Evolutionary conservation across 2,888 invertebrate genomes (phyloP), one percentile per base, ranked within the genome.

Genomic region (Cremastinae sp.): DNA sequence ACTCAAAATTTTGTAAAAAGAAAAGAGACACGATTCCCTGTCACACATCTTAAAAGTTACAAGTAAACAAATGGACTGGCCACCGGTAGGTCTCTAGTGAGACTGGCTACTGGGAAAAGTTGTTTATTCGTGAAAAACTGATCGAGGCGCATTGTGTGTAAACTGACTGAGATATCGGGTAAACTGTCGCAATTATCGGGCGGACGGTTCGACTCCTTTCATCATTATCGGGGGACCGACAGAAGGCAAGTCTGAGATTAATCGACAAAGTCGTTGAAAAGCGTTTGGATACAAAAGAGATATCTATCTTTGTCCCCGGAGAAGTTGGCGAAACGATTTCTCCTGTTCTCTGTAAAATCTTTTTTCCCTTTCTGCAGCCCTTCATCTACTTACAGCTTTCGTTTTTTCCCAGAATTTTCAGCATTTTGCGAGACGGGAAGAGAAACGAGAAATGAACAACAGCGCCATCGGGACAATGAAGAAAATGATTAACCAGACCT

Each of bases 151-250:
- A 55, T 64, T 14, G 58, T 43, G 28, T 56, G 58, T 8, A 69
- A 59, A 69, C 68, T 49, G 65, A 43, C 20, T 14, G 58, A 58
- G 37, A 37, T 65, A 75, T 65, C 75, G 65, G 65, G 18, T 37
- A 69, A 77, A 77, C 53, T 61, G 49, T 61, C 20, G 64, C 59
- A 77, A 77, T 77, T 77, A 77, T 74, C 70, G 77, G 53, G 2
- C 18, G 53, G 22, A 55, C 47, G 69, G 69, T 74, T 69, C 64
- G 9, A 59, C 7, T 22, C 59, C 47, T 65, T 65, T 45, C 59
- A 70, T 75, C 70, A 65, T 61, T 75, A 28, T 12, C 41, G 1
- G 43, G 58, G 43, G 35, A 18, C 37, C 7, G 12, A 35, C 16
- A 28, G 35, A 28, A 14, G 12, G 45, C 62, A 35, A 55, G 53